These are phyloP conservation scores for Beris morrisii DNA, from an alignment of 2,888 invertebrate species.

Conservation along the genomic window DNA sequence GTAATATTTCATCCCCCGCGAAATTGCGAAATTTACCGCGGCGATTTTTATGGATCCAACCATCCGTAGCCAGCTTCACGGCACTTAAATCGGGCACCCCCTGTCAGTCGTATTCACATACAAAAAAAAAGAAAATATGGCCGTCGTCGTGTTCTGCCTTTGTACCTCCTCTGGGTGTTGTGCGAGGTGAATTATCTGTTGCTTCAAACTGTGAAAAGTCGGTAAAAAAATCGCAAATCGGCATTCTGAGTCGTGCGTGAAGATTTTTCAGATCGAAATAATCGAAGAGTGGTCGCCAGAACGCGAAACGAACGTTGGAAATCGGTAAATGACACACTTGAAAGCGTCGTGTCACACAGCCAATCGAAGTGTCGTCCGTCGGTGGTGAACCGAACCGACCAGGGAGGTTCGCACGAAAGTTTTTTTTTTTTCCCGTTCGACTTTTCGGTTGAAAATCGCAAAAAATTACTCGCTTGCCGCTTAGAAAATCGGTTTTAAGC, in stretches of 20 bases:
- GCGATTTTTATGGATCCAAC: too few species aligned
- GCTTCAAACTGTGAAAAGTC: slow-evolving; percentile 33
- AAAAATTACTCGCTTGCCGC: slow-evolving; percentile 2
- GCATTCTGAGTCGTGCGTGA: slow-evolving; percentile 5
- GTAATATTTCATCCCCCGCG: too few species aligned
- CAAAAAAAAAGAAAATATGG: slow-evolving; percentile 32
- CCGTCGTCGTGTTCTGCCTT: slow-evolving; percentile 32
- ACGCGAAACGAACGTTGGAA: slow-evolving; percentile 2
- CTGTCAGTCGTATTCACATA: neutral
- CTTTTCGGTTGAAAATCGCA: slow-evolving; percentile 2
- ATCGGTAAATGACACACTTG: slow-evolving; percentile 30
- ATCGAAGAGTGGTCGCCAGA: slow-evolving; percentile 8
- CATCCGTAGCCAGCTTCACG: neutral
- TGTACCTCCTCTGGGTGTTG: slow-evolving; percentile 36
- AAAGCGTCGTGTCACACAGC: slow-evolving; percentile 37
- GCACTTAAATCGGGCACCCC: slow-evolving; percentile 1
- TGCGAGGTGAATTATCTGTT: slow-evolving; percentile 37
- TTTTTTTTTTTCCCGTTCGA: slow-evolving; percentile 17
- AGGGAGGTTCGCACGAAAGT: slow-evolving; percentile 26
- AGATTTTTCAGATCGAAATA: slow-evolving; percentile 5
- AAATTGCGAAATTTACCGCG: too few species aligned
- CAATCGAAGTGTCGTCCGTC: slow-evolving; percentile 31
- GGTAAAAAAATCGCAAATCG: slow-evolving; percentile 9
- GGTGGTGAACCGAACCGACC: slow-evolving; percentile 19
- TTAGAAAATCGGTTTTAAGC: neutral